Conservation (phyloP, 2,888 invertebrate species). For the Tetragonisca angustula region DNA sequence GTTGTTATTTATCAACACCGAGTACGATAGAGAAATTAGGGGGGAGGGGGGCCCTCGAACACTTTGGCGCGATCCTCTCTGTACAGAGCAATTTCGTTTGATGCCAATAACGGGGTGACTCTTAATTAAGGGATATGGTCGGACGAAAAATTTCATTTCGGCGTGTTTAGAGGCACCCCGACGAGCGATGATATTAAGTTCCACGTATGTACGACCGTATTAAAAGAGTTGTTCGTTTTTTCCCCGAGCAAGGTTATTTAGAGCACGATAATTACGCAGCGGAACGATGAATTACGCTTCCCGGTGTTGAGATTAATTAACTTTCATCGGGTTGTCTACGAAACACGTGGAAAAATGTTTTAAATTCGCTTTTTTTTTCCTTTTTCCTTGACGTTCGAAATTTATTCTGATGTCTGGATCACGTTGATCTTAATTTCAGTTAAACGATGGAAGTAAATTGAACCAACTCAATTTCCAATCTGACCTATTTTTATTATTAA, state of each 20-base stretch:
- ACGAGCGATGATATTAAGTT: constrained; percentile 13
- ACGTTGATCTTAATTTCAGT: too few species aligned
- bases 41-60: background rate
- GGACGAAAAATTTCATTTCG: constrained; percentile 47
- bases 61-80: constrained; percentile 19
- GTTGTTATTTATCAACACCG: constrained; percentile 7
- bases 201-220: background rate
- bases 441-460: too few species aligned
- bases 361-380: background rate
- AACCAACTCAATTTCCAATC: too few species aligned
- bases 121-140: constrained; percentile 42
- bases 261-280: background rate
- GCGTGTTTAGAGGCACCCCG: constrained; percentile 11
- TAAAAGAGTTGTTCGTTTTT: background rate
- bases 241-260: background rate
- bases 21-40: constrained; percentile 33
- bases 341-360: too few species aligned
- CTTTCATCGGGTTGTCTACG: too few species aligned
- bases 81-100: constrained; percentile 37
- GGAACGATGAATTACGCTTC: background rate
- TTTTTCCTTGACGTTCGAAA: background rate
- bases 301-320: background rate
- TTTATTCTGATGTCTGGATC: too few species aligned
- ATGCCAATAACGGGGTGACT: constrained; percentile 24
- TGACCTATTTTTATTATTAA: too few species aligned